These are phyloP conservation scores for Cuniculus paca DNA, from an alignment of 2,797 vertebrate genomes.

Conservation along the genomic window DNA sequence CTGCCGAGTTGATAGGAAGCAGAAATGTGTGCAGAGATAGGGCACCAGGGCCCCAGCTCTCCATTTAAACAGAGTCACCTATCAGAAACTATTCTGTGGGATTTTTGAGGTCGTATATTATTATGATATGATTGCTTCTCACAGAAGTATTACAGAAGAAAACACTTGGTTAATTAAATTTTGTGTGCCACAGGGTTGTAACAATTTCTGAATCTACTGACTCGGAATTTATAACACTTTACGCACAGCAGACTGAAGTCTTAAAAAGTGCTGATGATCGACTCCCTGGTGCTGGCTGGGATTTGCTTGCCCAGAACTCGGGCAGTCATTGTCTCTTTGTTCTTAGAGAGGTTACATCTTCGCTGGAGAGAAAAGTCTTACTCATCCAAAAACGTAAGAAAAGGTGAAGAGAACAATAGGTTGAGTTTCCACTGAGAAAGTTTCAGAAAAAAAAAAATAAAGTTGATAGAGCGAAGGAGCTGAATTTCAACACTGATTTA, in stretches of 20 bases:
- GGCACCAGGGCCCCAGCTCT: neutral
- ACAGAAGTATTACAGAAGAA: conserved; percentile 24
- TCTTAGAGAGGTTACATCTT: conserved; percentile 3
- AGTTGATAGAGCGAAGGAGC: neutral
- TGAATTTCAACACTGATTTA: neutral
- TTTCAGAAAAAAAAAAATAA: neutral
- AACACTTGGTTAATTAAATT: conserved; percentile 45
- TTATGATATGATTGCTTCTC: conserved; percentile 30
- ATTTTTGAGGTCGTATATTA: conserved; percentile 5
- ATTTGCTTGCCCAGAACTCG: conserved; percentile 20
- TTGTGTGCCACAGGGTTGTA: neutral
- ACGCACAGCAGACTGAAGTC: neutral
- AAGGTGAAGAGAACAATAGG: neutral
- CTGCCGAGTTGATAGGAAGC: conserved; percentile 15
- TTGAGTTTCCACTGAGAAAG: conserved; percentile 16
- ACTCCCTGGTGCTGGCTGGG: neutral
- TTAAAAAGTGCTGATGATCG: conserved; percentile 7
- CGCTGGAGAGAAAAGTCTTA: conserved; percentile 3
- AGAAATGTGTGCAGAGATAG: conserved; percentile 60
- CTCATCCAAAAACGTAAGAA: neutral
- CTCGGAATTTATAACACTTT: neutral
- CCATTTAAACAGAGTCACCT: conserved; percentile 1
- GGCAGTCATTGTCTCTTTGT: neutral
- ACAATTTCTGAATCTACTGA: conserved; percentile 36
- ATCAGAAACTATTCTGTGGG: conserved; percentile 29